These are phyloP conservation scores for Trachelipus rathkii DNA, from an alignment of 1,140 invertebrate species.

Conservation along the genomic window DNA sequence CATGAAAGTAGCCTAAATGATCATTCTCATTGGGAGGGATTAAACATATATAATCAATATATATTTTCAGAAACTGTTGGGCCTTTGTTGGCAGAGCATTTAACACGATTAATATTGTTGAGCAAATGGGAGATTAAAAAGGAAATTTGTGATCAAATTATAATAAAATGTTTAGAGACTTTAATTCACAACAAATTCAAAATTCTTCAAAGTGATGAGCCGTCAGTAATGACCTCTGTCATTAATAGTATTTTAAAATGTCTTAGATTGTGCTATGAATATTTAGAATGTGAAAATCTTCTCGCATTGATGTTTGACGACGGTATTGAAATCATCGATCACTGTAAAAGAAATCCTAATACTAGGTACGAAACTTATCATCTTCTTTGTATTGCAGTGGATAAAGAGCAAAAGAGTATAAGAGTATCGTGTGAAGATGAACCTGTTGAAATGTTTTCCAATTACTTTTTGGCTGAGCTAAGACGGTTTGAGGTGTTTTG, in stretches of 20 bases:
- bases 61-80: neutral
- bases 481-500: neutral
- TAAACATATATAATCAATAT: neutral
- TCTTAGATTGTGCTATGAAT: neutral
- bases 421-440: neutral
- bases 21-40: too few species aligned
- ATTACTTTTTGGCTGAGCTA: neutral
- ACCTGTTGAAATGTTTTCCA: neutral
- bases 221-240: neutral
- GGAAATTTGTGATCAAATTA: neutral
- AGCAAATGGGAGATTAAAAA: neutral
- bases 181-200: neutral
- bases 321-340: neutral
- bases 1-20: too few species aligned
- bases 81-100: neutral
- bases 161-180: neutral
- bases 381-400: neutral
- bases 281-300: neutral
- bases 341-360: neutral
- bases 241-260: constrained; percentile 4
- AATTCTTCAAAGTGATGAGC: neutral
- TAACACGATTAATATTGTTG: neutral
- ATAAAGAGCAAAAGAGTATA: neutral
- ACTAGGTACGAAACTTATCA: neutral
- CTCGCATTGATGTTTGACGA: neutral